Percentiles rank a stretch among this genome's conserved stretches.
Conservation (phyloP, 92 coral and sea anemone species). For the Muricea muricata region DNA sequence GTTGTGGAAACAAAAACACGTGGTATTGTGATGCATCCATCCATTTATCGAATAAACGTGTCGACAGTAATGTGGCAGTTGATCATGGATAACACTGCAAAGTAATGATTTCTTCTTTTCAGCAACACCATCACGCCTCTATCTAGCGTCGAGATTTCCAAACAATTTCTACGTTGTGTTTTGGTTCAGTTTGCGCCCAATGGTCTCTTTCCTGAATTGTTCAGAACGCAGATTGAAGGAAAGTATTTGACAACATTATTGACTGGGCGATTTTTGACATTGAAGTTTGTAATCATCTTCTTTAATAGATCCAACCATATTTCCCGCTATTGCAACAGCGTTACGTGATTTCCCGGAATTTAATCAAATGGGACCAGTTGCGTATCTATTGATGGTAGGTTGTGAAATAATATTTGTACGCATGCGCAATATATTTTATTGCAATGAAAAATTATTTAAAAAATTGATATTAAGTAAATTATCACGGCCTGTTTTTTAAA, state of each 20-base stretch:
- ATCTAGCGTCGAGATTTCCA: conserved; percentile 94
- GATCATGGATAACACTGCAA: too few species aligned
- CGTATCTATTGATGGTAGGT: conserved; percentile 87
- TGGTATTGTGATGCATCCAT: too few species aligned
- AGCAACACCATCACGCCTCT: conserved; percentile 89
- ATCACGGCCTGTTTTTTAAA: too few species aligned
- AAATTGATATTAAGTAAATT: too few species aligned
- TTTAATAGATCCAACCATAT: conserved; percentile 75
- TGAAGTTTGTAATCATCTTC: background rate
- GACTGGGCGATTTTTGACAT: background rate
- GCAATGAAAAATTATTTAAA: too few species aligned
- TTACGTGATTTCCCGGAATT: conserved; percentile 88
- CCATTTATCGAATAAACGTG: too few species aligned
- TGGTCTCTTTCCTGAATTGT: conserved; percentile 94
- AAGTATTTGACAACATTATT: conserved; percentile 8
- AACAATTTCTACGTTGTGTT: conserved; percentile 94
- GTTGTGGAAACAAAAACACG: too few species aligned
- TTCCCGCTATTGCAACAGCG: conserved; percentile 84
- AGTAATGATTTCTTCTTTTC: conserved; percentile 25
- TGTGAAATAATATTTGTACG: background rate
- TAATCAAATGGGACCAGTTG: conserved; percentile 99
- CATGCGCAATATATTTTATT: too few species aligned
- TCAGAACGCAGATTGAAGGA: conserved; percentile 86
- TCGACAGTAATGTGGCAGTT: too few species aligned
- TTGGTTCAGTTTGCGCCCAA: conserved; percentile 96